phyloP scores from a whole-genome alignment of 1,140 invertebrate species.

The Chionoecetes opilio region DNA sequence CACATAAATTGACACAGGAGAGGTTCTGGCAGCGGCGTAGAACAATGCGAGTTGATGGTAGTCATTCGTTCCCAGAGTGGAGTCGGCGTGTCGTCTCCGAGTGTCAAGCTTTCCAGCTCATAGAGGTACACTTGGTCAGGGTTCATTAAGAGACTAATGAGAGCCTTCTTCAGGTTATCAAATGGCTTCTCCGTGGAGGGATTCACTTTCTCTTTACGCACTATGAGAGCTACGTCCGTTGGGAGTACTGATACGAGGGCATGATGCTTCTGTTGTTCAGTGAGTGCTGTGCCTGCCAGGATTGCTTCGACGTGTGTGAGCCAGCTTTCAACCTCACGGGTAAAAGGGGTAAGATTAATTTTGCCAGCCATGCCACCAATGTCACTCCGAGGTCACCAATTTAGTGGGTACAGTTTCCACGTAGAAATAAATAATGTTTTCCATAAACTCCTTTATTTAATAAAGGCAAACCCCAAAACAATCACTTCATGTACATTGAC shows the following conservation, averaged over 20 bases:
- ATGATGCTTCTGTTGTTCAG: not conserved
- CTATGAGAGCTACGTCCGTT: too few species aligned
- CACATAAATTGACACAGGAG: conserved; percentile 1
- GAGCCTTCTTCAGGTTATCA: conserved; percentile 25
- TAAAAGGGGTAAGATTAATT: not conserved
- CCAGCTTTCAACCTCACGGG: not conserved
- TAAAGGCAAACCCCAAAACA: too few species aligned
- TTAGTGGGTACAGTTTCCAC: too few species aligned
- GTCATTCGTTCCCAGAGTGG: conserved; percentile 15
- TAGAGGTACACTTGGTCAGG: not conserved
- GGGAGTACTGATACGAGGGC: not conserved
- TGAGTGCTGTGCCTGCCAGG: not conserved
- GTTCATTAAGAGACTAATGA: not conserved
- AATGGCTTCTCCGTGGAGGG: not conserved
- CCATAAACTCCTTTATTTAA: too few species aligned
- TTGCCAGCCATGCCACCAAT: conserved; percentile 1
- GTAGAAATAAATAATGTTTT: too few species aligned
- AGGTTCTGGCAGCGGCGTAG: not conserved
- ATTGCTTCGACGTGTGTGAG: conserved; percentile 2
- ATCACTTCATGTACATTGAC: too few species aligned
- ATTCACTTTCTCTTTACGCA: not conserved
- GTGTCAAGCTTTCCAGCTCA: not conserved
- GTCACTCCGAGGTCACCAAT: conserved; percentile 11
- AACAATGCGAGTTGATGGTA: not conserved
- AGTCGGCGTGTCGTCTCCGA: not conserved